Base-by-base conservation (phyloP, 2,113 vertebrate genomes). In the Ranitomeya variabilis region DNA sequence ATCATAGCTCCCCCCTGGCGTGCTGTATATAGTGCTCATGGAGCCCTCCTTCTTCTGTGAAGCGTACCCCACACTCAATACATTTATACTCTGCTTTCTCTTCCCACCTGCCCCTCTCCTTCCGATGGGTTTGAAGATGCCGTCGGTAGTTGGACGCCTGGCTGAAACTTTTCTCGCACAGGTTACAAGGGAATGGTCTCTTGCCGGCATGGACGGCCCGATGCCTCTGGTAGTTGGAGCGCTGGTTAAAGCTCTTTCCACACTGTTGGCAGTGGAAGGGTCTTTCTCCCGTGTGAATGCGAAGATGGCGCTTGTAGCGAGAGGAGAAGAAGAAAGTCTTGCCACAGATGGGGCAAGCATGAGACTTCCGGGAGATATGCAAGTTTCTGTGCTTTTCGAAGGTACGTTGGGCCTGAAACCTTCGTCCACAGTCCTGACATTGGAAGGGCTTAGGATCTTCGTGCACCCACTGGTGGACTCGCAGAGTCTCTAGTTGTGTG, bases 141-240 rank as follows among this genome's bases (percentile, higher is more conserved):
- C 96, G 95, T 84, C 94, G 95, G 9, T 95, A 91, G 13, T 95
- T 95, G 11, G 95, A 94, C 0, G 95, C 94, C 91, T 96, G 96
- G 60, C 96, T 96, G 89, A 96, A 97, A 87, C 94, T 94, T 87
- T 97, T 97, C n/a, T 95, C 96, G 23, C 96, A 96, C 73, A 96
- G 94, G 6, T 52, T 90, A 82, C 96, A 97, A 86, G 90, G 91
- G 91, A 96, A 96, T 2, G 96, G 96, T 87, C 82, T 89, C 93
- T 92, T 89, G 12, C 87, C 95, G 0, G 95, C 94, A 92, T 95
- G 92, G 90, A 96, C 91, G 31, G 93, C 93, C 83, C 91, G 93
- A 89, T 96, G 94, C 78, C 96, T 95, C 83, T 94, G 95, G 12
- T 96, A 91, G 10, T 95, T 95, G 12, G 95, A 94, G 0, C 94